Evolutionary conservation across 2,888 invertebrate species (phyloP).

Genomic region (Coecobrya sp.): DNA sequence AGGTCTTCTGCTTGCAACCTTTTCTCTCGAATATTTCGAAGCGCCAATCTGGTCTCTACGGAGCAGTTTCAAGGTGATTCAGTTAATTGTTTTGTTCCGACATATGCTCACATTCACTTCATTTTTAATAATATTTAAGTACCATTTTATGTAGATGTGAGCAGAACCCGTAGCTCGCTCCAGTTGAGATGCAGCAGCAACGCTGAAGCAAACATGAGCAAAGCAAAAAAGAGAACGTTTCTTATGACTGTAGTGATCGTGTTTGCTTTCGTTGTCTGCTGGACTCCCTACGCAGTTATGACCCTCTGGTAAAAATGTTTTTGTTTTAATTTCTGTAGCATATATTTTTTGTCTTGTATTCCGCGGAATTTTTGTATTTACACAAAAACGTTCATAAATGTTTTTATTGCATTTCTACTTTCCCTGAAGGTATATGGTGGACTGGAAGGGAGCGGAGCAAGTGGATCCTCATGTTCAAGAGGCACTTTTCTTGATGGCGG

Average conservation of each 20-base stretch:
- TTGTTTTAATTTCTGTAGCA: neutral
- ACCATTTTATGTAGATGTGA: no score
- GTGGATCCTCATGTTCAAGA: slow-evolving; percentile 91
- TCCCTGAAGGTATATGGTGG: slow-evolving; percentile 91
- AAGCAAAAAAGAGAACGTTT: slow-evolving; percentile 89
- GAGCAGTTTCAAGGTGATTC: no score
- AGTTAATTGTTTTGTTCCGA: no score
- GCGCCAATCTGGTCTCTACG: no score
- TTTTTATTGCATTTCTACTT: neutral
- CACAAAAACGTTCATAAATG: no score
- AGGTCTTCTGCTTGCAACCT: no score
- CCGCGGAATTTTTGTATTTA: neutral
- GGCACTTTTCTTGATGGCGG: slow-evolving; percentile 93
- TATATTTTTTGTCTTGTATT: neutral
- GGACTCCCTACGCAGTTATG: slow-evolving; percentile 87
- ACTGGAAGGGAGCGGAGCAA: slow-evolving; percentile 90
- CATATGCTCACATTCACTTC: neutral
- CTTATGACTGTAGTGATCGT: slow-evolving; percentile 88
- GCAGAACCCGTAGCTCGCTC: neutral
- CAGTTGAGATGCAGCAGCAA: slow-evolving; percentile 7
- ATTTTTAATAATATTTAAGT: no score
- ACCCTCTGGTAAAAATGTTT: neutral
- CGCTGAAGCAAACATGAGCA: slow-evolving; percentile 89
- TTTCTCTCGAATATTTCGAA: no score
- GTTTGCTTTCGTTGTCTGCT: slow-evolving; percentile 92